These are phyloP conservation scores for Seriola dumerili DNA, from an alignment of 2,113 vertebrate species.

Conservation along the genomic window DNA sequence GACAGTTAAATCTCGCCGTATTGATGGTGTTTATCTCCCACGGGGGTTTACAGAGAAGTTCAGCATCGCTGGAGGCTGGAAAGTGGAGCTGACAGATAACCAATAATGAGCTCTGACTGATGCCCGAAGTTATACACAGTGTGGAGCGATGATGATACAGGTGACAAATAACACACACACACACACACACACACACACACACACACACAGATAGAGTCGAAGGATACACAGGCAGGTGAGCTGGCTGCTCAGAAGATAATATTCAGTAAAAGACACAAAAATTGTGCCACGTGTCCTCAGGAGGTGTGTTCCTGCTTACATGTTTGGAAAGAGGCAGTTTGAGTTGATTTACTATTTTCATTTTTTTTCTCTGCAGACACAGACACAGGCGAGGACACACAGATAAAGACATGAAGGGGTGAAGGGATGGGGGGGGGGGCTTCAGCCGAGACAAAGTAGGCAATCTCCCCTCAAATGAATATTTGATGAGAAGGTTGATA, in stretches of 20 bases:
- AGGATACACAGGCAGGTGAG: slow-evolving; percentile 7
- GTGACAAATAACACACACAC: slow-evolving; percentile 28
- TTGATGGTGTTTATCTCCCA: slow-evolving; percentile 66
- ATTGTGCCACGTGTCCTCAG: background rate
- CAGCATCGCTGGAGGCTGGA: slow-evolving; percentile 48
- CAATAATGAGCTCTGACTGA: slow-evolving; percentile 65
- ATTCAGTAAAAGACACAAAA: slow-evolving; percentile 12
- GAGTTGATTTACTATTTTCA: slow-evolving; percentile 20
- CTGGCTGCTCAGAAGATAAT: slow-evolving; percentile 9
- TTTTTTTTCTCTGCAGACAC: background rate
- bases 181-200: background rate
- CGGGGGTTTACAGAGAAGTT: slow-evolving; percentile 45
- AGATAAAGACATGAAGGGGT: slow-evolving; percentile 28
- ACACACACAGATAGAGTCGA: background rate
- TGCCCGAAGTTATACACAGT: slow-evolving; percentile 32
- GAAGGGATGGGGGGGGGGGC: background rate
- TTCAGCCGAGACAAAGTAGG: slow-evolving; percentile 49
- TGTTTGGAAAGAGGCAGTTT: background rate
- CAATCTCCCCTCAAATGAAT: slow-evolving; percentile 64
- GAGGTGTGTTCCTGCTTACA: background rate
- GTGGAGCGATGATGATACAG: slow-evolving; percentile 13
- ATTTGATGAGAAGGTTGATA: slow-evolving; percentile 69
- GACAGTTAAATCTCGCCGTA: slow-evolving; percentile 45
- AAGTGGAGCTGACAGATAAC: slow-evolving; percentile 59
- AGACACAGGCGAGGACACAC: slow-evolving; percentile 5